Evolutionary conservation across 2,888 invertebrate species (phyloP), one percentile per base, ranked within the genome.

Genomic region (Lamproptera curius): DNA sequence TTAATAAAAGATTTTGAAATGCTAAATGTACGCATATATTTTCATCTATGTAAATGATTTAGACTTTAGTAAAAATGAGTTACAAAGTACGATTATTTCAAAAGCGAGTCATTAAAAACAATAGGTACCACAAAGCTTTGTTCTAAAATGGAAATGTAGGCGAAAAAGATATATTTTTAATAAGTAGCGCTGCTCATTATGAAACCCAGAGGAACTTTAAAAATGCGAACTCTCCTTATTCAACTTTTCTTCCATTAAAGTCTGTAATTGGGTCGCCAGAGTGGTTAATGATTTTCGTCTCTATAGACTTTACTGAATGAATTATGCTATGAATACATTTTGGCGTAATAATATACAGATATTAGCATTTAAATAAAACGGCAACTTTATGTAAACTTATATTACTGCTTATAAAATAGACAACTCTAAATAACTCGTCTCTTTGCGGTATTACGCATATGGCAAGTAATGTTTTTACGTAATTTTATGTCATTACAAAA

Each of bases 241-340:
- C 37, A 47, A 74, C 75, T 78, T 73, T 73, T 70, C 63, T 71
- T 60, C 62, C 63, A 70, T 72, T 71, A 65, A 61, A 53, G 56
- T 59, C 53, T 57, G 37, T 42, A 42, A 42, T 28, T 47, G 23
- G 47, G 47, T 42, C 47, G 47, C 42, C 48, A 51, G 49, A 53
- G 47, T 55, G 46, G 56, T 58, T 67, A 69, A 70, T 63, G 60
- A 59, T 61, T 36, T 36, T 16, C 26, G 16, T 15, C 23, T 23
- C 9, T 26, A 26, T 28, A 16, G 57, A 61, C 42, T 47, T 33
- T 16, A 16, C 31, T 36, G 37, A 23, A 33, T 47, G 35, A n/a
- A n/a, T n/a, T n/a, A n/a, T n/a, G n/a, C n/a, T n/a, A n/a, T n/a
- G n/a, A n/a, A n/a, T n/a, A n/a, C n/a, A n/a, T n/a, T n/a, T n/a